Base-by-base conservation (phyloP, 1,140 invertebrate species). In the Brachionus paranguensis region DNA sequence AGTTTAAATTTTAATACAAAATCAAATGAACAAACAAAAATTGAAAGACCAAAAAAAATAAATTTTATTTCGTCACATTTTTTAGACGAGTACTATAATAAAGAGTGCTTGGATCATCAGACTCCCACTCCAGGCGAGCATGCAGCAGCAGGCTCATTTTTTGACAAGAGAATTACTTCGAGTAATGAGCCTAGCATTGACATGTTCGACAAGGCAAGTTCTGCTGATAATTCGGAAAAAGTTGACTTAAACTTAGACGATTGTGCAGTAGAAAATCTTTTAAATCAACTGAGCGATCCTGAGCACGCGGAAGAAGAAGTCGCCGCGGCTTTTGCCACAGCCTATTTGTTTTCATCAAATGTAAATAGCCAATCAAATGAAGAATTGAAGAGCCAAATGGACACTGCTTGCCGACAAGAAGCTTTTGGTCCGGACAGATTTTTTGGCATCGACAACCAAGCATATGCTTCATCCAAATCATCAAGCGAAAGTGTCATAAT, bases 121-220 rank as follows among this genome's bases (percentile, higher is more conserved):
- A 81, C 78, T 24, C 78, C 78, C n/a, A 81, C 78, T 10, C 78
- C 78, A 7, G 78, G 65, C 24, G 78, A 81, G 12, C 65, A 41
- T 24, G 14, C 60, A 8, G 14, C 60, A 8, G 53, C 60, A n/a
- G 78, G 53, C 4, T 41, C 14, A 7, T 81, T 81, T 81, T 81
- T 81, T 68, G 53, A 81, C 41, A 47, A 81, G 37, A 24, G 78
- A 33, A 37, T 81, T 20, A 64, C 78, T 8, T 81, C 78, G n/a
- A 64, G 50, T 27, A 81, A 81, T 68, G 78, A 81, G 37, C 78
- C 78, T 12, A 64, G 50, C 14, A 64, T 68, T 20, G 64, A 64
- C 41, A 14, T 24, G 12, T 27, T 60, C 2, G 68, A 37, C 41
- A 37, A 72, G 20, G 5, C 68, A 10, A 72, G 37, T 20, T 72